phyloP scores from a whole-genome alignment of 2,113 vertebrate genomes.

The Carettochelys insculpta region DNA sequence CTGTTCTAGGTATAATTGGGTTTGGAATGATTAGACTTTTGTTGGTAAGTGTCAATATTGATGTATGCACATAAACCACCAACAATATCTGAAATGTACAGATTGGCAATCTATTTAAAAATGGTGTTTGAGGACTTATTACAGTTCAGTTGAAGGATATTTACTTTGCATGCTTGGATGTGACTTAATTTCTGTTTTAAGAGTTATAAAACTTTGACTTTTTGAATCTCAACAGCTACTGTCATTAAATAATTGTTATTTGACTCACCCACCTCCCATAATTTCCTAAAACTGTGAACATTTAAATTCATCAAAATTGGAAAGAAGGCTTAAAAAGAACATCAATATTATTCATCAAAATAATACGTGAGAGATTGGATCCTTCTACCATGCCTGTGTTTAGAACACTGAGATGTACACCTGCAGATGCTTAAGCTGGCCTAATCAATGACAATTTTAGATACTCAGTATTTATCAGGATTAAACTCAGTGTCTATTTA shows the following conservation, averaged over 20 bases:
- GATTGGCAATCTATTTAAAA: neutral
- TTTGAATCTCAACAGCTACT: neutral
- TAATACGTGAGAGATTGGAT: neutral
- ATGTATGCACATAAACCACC: neutral
- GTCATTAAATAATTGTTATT: neutral
- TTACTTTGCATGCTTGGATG: neutral
- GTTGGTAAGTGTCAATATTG: neutral
- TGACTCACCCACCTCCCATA: neutral
- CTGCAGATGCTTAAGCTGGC: neutral
- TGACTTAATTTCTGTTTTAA: neutral
- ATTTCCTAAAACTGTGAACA: neutral
- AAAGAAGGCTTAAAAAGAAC: neutral
- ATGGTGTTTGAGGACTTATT: neutral
- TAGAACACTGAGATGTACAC: neutral
- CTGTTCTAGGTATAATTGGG: accelerated
- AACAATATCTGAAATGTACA: neutral
- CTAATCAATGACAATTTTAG: neutral
- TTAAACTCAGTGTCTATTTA: neutral
- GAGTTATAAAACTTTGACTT: neutral
- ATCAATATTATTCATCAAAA: neutral
- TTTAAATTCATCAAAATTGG: neutral
- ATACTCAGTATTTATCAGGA: neutral
- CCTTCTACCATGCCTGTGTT: neutral
- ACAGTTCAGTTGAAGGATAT: neutral
- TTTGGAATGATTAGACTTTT: neutral